Evolutionary conservation across 2,888 invertebrate species (phyloP).

Genomic region (Gandaritis pyraliata): DNA sequence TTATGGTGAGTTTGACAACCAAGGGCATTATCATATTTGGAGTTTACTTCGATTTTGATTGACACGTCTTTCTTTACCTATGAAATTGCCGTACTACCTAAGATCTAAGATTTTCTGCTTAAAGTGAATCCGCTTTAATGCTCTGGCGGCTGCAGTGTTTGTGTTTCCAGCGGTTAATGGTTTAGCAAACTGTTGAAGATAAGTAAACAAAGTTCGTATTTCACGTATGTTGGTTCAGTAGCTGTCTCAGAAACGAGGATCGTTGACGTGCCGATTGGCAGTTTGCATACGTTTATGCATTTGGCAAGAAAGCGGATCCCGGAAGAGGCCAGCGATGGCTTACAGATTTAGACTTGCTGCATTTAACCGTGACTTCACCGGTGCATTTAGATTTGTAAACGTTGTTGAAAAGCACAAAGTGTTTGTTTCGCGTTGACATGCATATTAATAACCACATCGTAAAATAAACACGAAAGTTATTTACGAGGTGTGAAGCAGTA

Average conservation of each 20-base stretch:
- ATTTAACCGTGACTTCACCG: slow-evolving; percentile 78
- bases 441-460: slow-evolving; percentile 40
- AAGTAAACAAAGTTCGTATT: slow-evolving; percentile 65
- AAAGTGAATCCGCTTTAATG: slow-evolving; percentile 30
- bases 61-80: no score
- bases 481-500: slow-evolving; percentile 38
- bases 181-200: slow-evolving; percentile 64
- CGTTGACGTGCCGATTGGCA: slow-evolving; percentile 74
- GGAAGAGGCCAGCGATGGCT: slow-evolving; percentile 69
- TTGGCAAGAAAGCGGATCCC: slow-evolving; percentile 75
- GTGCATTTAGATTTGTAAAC: slow-evolving; percentile 57
- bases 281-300: slow-evolving; percentile 75
- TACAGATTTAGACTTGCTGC: slow-evolving; percentile 77
- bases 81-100: no score
- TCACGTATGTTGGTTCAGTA: slow-evolving; percentile 63
- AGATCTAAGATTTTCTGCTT: slow-evolving; percentile 12
- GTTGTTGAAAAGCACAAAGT: slow-evolving; percentile 44
- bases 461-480: slow-evolving; percentile 37
- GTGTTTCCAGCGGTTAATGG: slow-evolving; percentile 61
- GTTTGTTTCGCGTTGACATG: slow-evolving; percentile 42
- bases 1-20: background rate
- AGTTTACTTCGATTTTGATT: no score
- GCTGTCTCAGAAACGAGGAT: slow-evolving; percentile 55
- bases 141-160: slow-evolving; percentile 42
- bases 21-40: background rate